A percentile compares a stretch with the other conserved stretches of the same genome.
Evolutionary conservation across 2,888 invertebrate genomes (phyloP).

Genomic region (Callyntrura guangdongensis): DNA sequence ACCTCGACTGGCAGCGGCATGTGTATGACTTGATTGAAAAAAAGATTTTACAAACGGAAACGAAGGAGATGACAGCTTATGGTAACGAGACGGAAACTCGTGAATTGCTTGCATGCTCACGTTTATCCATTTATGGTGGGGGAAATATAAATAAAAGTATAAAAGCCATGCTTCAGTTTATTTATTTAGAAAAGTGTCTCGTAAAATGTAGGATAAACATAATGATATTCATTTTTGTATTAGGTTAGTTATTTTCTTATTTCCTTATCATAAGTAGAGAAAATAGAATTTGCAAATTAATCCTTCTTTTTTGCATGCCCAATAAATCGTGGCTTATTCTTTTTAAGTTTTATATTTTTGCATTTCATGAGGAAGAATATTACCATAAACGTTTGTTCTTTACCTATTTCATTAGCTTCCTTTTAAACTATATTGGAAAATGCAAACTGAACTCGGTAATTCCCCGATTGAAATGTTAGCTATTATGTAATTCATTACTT

Average conservation of each 20-base stretch:
- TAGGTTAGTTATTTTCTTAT: slow-evolving; percentile 44
- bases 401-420: slow-evolving; percentile 31
- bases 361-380: slow-evolving; percentile 17
- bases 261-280: slow-evolving; percentile 31
- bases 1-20: not conserved
- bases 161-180: slow-evolving; percentile 39
- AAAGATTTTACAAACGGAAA: slow-evolving; percentile 7
- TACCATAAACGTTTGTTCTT: not conserved
- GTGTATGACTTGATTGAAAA: slow-evolving; percentile 39
- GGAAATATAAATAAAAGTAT: not conserved
- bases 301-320: slow-evolving; percentile 10
- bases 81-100: slow-evolving; percentile 12
- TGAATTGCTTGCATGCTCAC: slow-evolving; percentile 35
- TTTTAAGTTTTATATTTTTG: not conserved
- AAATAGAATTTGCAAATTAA: slow-evolving; percentile 29
- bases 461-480: slow-evolving; percentile 6
- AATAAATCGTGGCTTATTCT: slow-evolving; percentile 16
- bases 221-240: slow-evolving; percentile 20
- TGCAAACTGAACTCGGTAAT: slow-evolving; percentile 3
- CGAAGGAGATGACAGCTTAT: slow-evolving; percentile 12
- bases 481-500: not conserved
- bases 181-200: slow-evolving; percentile 45
- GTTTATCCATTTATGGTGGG: slow-evolving; percentile 20
- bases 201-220: slow-evolving; percentile 39
- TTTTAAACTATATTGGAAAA: not conserved